phyloP scores from a whole-genome alignment of 2,888 invertebrate genomes.

The Cabera pusaria region DNA sequence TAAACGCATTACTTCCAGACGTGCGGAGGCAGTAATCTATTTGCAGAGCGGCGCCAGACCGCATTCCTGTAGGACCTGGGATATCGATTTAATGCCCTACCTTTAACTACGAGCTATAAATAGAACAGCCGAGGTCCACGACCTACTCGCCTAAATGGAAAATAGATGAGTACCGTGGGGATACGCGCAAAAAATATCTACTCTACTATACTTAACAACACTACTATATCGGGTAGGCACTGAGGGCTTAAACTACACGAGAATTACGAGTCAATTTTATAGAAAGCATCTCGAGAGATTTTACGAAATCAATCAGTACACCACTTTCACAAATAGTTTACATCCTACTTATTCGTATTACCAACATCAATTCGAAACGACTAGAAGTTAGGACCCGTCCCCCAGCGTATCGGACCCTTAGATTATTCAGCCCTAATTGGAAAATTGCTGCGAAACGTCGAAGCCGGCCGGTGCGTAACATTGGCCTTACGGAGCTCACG shows the following conservation, averaged over 20 bases:
- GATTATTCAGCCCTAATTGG: constrained; percentile 72
- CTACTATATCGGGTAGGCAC: background rate
- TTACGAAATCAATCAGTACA: constrained; percentile 41
- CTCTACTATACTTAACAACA: constrained; percentile 15
- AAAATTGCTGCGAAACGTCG: constrained; percentile 70
- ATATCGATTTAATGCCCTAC: constrained; percentile 69
- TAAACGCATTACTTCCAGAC: constrained; percentile 47
- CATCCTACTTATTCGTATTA: constrained; percentile 68
- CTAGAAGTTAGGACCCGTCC: constrained; percentile 56
- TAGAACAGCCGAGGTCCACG: constrained; percentile 56
- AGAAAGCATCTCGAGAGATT: constrained; percentile 22
- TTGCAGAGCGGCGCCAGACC: constrained; percentile 72
- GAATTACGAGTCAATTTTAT: too few species aligned
- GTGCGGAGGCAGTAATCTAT: constrained; percentile 58
- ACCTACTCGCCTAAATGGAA: constrained; percentile 53
- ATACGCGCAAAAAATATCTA: constrained; percentile 30
- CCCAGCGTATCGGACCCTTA: constrained; percentile 66
- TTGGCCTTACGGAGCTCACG: constrained; percentile 78
- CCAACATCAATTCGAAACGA: constrained; percentile 56
- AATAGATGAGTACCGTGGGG: constrained; percentile 43
- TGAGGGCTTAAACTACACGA: background rate
- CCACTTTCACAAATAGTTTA: constrained; percentile 68
- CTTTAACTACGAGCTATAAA: constrained; percentile 62
- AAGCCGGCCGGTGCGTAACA: constrained; percentile 70
- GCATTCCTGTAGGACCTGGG: constrained; percentile 73